Evolutionary conservation across 2,888 invertebrate genomes (phyloP), one percentile per base, ranked within the genome.

Genomic region (Atherix ibis): DNA sequence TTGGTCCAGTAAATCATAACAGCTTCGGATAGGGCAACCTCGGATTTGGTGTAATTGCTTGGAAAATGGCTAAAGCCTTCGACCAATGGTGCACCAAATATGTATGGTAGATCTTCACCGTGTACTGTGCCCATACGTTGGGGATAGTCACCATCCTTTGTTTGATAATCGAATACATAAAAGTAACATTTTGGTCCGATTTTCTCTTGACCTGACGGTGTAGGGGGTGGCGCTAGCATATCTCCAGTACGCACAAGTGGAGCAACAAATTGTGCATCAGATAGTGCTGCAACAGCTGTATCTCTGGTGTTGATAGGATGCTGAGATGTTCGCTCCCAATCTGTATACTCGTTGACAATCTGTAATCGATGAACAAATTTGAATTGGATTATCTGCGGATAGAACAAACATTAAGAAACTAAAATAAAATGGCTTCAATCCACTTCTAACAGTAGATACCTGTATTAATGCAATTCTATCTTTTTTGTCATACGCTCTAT

Each of bases 241-340:
- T 87, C 87, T 0, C 83, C 87, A 5, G 84, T 78, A 56, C 84
- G 77, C 13, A 91, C 79, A 26, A 89, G 58, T 0, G 92, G 94
- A 1, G 92, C 91, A 22, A 91, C 85, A 53, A 87, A 91, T 54
- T 89, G 85, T 2, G 91, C 91, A 57, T 94, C 92, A 42, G 91
- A 89, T 27, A 97, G 63, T 5, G 95, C 87, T 8, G 89, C 82
- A 39, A 95, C 76, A 4, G 89, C 82, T 9, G 87, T 81, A 53
- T 89, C 88, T 41, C 87, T 68, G 5, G 84, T 83, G 52, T 84
- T 87, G 47, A 84, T 80, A 30, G 88, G 87, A 59, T 85, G 87
- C 62, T 85, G 69, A 52, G 85, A 83, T 48, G 87, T 87, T 58
- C 81, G 69, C 60, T 88, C 88, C 95, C 95, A 97, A 61, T 95